Evolutionary conservation across 2,113 vertebrate species (phyloP).

Genomic region (Ictalurus furcatus): DNA sequence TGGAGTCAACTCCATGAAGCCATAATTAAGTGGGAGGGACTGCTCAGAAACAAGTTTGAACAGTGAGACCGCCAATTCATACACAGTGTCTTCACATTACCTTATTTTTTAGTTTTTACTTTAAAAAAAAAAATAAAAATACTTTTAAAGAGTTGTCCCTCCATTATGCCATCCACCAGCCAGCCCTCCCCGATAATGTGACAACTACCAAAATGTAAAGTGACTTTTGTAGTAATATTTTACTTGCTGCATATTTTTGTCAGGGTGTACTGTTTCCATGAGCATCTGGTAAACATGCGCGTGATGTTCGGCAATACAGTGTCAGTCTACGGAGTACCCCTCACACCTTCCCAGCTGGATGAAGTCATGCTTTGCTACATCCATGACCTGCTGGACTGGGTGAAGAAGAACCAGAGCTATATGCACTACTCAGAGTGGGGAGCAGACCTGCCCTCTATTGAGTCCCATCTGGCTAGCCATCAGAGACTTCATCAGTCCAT

Average conservation of each 20-base stretch:
- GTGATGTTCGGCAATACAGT: too few species aligned
- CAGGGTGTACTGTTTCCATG: conserved; percentile 89
- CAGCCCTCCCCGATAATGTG: neutral
- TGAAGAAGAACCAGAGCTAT: conserved; percentile 88
- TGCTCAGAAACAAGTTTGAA: conserved; percentile 84
- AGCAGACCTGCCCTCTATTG: conserved; percentile 83
- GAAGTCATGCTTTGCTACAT: conserved; percentile 86
- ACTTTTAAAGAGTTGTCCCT: neutral
- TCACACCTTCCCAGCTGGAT: conserved; percentile 75
- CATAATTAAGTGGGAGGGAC: conserved; percentile 87
- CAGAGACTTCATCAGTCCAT: conserved; percentile 87
- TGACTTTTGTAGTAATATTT: neutral
- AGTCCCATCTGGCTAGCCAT: conserved; percentile 86
- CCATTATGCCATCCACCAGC: neutral
- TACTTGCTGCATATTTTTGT: neutral
- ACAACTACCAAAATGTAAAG: neutral
- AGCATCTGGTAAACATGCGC: conserved; percentile 87
- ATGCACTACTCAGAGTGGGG: conserved; percentile 83
- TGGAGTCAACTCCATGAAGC: conserved; percentile 88
- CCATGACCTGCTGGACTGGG: conserved; percentile 87
- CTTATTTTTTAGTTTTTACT: neutral
- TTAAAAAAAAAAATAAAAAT: neutral
- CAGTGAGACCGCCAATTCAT: conserved; percentile 54
- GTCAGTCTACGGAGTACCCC: conserved; percentile 56
- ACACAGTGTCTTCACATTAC: neutral